These are phyloP conservation scores for Phrynocephalus forsythii DNA, from an alignment of 2,797 vertebrate species.

Conservation along the genomic window DNA sequence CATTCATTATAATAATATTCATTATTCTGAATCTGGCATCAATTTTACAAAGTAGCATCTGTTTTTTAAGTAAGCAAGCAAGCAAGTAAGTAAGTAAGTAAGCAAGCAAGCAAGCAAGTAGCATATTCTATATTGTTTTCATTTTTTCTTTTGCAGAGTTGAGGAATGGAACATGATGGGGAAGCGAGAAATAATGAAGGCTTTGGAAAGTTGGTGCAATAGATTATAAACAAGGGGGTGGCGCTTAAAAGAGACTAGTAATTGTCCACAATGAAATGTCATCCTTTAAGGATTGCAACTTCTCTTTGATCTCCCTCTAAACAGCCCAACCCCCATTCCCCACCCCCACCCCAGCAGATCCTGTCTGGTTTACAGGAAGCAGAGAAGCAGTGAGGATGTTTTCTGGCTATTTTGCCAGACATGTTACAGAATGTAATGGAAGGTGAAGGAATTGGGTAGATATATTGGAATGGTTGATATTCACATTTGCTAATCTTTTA, in stretches of 20 bases:
- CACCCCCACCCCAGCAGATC: background rate
- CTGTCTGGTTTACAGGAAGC: constrained; percentile 26
- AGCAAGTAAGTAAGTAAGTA: background rate
- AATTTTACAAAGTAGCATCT: background rate
- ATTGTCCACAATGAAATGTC: constrained; percentile 34
- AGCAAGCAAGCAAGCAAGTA: background rate
- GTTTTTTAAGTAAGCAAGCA: too few relatives aligned
- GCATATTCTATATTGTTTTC: background rate
- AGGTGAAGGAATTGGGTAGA: background rate
- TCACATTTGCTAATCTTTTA: background rate
- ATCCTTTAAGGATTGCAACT: background rate
- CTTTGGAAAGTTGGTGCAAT: background rate
- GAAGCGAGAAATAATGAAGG: constrained; percentile 20
- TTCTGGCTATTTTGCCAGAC: background rate
- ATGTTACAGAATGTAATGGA: constrained; percentile 2
- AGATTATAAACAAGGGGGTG: background rate
- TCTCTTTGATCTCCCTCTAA: constrained; percentile 31
- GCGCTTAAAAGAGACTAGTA: constrained; percentile 22
- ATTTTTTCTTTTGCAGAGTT: background rate
- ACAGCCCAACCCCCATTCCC: background rate
- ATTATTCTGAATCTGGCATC: background rate
- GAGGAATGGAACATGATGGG: constrained; percentile 3
- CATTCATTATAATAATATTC: too few relatives aligned
- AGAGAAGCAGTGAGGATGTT: background rate
- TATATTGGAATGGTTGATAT: background rate